Conservation (phyloP, 2,113 vertebrate genomes). For the Xenus cinereus region DNA sequence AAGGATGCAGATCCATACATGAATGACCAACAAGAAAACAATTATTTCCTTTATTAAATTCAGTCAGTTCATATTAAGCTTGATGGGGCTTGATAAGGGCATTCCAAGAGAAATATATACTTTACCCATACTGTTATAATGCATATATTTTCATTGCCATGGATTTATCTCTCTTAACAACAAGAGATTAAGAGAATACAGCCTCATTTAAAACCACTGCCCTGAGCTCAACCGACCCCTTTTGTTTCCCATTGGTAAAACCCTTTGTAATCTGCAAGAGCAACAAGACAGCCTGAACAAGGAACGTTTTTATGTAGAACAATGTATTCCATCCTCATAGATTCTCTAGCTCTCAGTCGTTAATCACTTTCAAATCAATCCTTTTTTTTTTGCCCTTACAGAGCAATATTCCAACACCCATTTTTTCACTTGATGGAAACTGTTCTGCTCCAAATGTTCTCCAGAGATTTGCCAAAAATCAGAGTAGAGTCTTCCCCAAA, state of each 20-base stretch:
- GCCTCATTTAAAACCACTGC: slow-evolving; percentile 1
- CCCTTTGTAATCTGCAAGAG: background rate
- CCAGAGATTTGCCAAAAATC: background rate
- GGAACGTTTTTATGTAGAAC: background rate
- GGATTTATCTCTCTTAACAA: background rate
- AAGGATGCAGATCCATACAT: background rate
- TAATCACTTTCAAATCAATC: background rate
- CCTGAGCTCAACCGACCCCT: background rate
- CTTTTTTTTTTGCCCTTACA: background rate
- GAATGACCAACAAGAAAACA: background rate
- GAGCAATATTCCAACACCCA: background rate
- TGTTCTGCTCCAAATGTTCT: background rate
- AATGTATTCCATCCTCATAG: background rate
- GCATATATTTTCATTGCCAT: background rate
- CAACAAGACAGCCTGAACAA: background rate
- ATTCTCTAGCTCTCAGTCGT: background rate
- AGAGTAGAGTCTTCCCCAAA: background rate
- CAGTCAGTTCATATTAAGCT: background rate
- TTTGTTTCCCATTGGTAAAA: slow-evolving; percentile 1
- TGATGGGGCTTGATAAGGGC: background rate
- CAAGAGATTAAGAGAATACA: slow-evolving; percentile 19
- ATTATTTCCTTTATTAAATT: slow-evolving; percentile 1
- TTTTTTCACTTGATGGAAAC: background rate
- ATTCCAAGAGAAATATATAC: background rate
- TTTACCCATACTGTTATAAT: background rate